phyloP scores from a whole-genome alignment of 2,797 vertebrate species.

The Acropternis orthonyx region DNA sequence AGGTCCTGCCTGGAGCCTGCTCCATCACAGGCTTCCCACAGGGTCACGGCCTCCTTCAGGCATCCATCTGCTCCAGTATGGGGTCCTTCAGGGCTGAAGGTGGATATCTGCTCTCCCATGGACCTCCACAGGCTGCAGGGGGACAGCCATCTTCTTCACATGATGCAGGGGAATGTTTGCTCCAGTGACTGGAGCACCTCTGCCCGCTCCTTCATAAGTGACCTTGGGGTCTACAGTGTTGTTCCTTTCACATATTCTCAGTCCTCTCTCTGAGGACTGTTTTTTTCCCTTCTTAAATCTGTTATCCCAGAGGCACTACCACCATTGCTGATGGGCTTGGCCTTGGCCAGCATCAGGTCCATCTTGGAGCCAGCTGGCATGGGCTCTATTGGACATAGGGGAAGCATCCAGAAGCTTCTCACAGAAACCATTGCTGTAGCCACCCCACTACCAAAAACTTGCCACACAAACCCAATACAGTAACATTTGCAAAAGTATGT shows the following conservation, averaged over 20 bases:
- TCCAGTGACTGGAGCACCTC: not conserved
- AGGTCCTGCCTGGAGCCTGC: not conserved
- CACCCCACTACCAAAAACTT: not conserved
- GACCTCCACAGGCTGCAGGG: rapidly evolving
- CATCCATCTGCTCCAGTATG: not conserved
- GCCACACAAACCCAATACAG: not conserved
- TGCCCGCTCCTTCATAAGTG: not conserved
- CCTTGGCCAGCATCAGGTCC: rapidly evolving
- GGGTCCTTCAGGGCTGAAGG: not conserved
- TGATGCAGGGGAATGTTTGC: not conserved
- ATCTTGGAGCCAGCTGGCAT: not conserved
- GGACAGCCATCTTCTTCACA: not conserved
- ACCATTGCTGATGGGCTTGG: rapidly evolving
- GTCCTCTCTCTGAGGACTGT: not conserved
- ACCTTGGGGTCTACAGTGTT: not conserved
- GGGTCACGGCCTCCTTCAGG: not conserved
- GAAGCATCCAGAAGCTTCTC: not conserved
- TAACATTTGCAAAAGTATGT: not conserved
- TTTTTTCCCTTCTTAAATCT: not conserved
- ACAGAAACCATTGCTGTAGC: not conserved
- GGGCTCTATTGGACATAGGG: too few species aligned
- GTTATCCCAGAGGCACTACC: rapidly evolving
- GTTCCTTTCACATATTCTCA: not conserved
- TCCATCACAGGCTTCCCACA: not conserved
- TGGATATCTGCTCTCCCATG: not conserved